A percentile compares a stretch with the other conserved stretches of the same genome.
phyloP scores from a whole-genome alignment of 2,797 vertebrate species.

The Mormyrops boulengeri region DNA sequence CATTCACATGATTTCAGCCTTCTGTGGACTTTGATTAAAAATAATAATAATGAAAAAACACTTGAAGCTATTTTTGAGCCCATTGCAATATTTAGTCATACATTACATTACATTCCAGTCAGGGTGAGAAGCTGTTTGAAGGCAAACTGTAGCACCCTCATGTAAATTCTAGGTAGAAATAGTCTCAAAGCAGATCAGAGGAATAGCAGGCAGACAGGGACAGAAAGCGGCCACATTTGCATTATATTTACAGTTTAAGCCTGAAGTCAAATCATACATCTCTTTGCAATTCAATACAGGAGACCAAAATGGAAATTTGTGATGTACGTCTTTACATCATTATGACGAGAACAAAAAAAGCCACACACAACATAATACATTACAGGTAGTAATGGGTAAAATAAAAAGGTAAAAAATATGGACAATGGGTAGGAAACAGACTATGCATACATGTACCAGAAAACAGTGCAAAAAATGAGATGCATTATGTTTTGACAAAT shows the following conservation, averaged over 20 bases:
- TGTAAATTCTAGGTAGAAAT: background rate
- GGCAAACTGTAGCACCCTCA: background rate
- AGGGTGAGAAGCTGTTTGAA: background rate
- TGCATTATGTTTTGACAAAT: background rate
- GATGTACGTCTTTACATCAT: background rate
- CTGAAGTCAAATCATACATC: background rate
- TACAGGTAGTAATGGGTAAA: background rate
- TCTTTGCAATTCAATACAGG: background rate
- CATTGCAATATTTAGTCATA: background rate
- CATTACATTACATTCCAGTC: background rate
- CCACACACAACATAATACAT: background rate
- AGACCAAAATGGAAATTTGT: background rate
- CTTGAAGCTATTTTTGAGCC: background rate
- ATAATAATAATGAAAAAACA: background rate
- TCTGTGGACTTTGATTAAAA: background rate
- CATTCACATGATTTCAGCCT: background rate
- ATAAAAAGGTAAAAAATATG: background rate
- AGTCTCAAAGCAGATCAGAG: background rate
- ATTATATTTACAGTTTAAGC: background rate
- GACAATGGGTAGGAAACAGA: background rate
- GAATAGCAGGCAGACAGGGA: background rate
- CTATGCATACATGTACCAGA: background rate
- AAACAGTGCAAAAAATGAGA: background rate
- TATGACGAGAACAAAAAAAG: background rate
- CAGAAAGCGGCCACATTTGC: background rate